Evolutionary conservation across 2,888 invertebrate genomes (phyloP).

Genomic region (Ramazzottius varieornatus): DNA sequence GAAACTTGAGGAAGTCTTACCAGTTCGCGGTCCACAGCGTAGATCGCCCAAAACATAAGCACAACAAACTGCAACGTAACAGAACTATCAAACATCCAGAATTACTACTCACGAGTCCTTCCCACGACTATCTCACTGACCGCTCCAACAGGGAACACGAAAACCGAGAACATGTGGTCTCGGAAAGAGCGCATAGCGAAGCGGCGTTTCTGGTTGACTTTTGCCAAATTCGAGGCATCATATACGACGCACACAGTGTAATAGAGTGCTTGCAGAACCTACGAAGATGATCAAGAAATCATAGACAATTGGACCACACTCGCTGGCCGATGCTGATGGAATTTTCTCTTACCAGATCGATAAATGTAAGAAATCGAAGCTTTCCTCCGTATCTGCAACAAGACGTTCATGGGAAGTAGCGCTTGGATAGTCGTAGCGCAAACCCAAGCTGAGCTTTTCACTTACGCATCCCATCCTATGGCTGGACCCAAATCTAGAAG

Average conservation of each 20-base stretch:
- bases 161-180: not conserved
- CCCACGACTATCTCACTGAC: not conserved
- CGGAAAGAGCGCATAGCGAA: not conserved
- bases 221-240: not conserved
- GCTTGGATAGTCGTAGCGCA: not conserved
- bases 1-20: not conserved
- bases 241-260: not conserved
- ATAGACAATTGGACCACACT: not conserved
- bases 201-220: not conserved
- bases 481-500: not conserved
- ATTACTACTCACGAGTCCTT: not conserved
- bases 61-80: not conserved
- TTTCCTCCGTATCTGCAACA: not conserved
- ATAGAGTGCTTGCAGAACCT: not conserved
- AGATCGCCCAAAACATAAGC: not conserved
- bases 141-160: not conserved
- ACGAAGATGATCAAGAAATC: not conserved
- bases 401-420: not conserved
- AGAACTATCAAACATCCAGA: not conserved
- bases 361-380: not conserved
- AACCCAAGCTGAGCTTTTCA: not conserved
- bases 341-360: not conserved
- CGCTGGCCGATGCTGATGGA: not conserved
- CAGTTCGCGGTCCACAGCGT: constrained; percentile 4
- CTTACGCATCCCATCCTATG: not conserved